phyloP scores from a whole-genome alignment of 1,140 invertebrate genomes.

The Periplaneta americana region DNA sequence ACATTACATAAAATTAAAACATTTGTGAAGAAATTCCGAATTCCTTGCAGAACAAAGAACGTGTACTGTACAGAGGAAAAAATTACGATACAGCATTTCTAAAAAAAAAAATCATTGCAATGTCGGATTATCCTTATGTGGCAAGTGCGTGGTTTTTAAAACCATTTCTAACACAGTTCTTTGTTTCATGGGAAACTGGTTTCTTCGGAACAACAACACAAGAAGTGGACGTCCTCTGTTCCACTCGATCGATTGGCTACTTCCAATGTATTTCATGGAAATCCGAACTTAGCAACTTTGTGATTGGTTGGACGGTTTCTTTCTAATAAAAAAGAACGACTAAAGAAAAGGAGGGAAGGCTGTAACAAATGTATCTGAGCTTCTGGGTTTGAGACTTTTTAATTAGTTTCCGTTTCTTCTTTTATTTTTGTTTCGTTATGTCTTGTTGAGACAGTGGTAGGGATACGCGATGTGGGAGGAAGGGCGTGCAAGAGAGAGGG shows the following conservation, averaged over 20 bases:
- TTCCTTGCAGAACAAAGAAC: too few species aligned
- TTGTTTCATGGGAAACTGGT: neutral
- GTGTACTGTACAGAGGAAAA: too few species aligned
- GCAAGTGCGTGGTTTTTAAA: neutral
- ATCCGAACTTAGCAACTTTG: neutral
- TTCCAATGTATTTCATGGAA: neutral
- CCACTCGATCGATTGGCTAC: neutral
- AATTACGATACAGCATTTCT: too few species aligned
- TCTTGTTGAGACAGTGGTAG: neutral
- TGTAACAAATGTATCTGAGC: constrained; percentile 8
- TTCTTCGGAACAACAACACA: neutral
- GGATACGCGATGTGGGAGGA: neutral
- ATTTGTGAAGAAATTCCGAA: too few species aligned
- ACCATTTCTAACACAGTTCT: neutral
- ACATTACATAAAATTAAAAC: too few species aligned
- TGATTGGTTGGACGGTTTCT: neutral
- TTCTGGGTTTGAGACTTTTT: constrained; percentile 10
- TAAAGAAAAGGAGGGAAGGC: neutral
- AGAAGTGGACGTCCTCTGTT: neutral
- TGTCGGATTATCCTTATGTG: neutral
- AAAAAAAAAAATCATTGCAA: too few species aligned
- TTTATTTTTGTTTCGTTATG: neutral
- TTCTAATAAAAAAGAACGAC: neutral
- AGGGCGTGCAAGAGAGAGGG: neutral
- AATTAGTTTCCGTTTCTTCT: neutral